Conservation (phyloP, 2,888 invertebrate genomes). For the Agriopis leucophaearia region DNA sequence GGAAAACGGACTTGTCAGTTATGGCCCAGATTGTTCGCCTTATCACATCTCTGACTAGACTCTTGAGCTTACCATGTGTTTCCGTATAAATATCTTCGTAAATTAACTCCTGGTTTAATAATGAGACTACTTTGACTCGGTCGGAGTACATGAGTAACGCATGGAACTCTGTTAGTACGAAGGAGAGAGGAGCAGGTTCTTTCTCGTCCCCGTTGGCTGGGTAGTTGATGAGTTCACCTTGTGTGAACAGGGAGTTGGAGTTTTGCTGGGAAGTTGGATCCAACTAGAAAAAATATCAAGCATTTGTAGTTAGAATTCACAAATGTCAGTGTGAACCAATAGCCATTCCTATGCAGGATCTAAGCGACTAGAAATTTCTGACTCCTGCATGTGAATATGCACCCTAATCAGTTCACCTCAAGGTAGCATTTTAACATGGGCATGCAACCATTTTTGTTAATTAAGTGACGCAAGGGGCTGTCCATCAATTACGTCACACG, state of each 20-base stretch:
- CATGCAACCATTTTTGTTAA: too few relatives aligned
- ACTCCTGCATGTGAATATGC: too few relatives aligned
- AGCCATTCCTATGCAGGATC: too few relatives aligned
- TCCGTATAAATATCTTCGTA: conserved; percentile 95
- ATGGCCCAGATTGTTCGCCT: conserved; percentile 94
- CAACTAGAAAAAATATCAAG: conserved; percentile 67
- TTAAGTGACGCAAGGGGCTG: too few relatives aligned
- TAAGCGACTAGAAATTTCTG: too few relatives aligned
- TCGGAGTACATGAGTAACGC: conserved; percentile 93
- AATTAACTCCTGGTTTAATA: conserved; percentile 94
- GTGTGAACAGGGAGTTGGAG: conserved; percentile 79
- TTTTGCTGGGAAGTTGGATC: conserved; percentile 81
- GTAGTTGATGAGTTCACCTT: conserved; percentile 76
- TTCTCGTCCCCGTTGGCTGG: conserved; percentile 72
- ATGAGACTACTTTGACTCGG: conserved; percentile 93
- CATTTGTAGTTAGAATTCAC: too few relatives aligned
- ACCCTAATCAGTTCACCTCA: too few relatives aligned
- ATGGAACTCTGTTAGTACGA: conserved; percentile 96
- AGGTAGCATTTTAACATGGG: too few relatives aligned
- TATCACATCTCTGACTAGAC: conserved; percentile 92
- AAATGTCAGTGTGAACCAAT: too few relatives aligned
- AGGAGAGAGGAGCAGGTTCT: conserved; percentile 88
- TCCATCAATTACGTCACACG: too few relatives aligned
- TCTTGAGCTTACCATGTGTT: conserved; percentile 92
- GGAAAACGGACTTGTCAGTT: conserved; percentile 94